A percentile compares a stretch with the other conserved stretches of the same genome.
These are phyloP conservation scores for Clistopyga incitator DNA, from an alignment of 2,888 invertebrate species.

Conservation along the genomic window DNA sequence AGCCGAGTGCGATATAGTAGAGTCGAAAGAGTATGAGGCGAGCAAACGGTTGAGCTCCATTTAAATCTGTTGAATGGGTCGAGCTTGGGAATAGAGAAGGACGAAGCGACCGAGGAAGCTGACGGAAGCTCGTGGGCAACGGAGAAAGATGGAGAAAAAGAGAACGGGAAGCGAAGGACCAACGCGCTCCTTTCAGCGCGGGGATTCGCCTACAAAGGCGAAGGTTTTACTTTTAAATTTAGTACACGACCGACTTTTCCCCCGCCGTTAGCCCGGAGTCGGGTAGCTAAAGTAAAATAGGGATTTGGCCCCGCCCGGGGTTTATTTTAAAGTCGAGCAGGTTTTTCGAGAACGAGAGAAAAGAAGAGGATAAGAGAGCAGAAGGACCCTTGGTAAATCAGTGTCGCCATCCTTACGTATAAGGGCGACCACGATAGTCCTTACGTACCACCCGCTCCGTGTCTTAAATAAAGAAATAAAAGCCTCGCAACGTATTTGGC, in stretches of 20 bases:
- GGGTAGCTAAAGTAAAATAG: slow-evolving; percentile 79
- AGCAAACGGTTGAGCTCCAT: slow-evolving; percentile 73
- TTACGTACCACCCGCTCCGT: slow-evolving; percentile 31
- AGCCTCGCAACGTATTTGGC: slow-evolving; percentile 22
- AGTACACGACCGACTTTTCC: slow-evolving; percentile 78
- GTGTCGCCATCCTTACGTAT: slow-evolving; percentile 54
- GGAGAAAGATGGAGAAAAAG: slow-evolving; percentile 28
- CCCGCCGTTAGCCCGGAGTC: slow-evolving; percentile 66
- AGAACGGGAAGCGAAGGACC: slow-evolving; percentile 56
- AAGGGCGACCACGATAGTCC: slow-evolving; percentile 30
- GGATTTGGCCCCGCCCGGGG: slow-evolving; percentile 77
- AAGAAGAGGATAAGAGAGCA: slow-evolving; percentile 49
- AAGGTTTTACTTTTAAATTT: slow-evolving; percentile 83
- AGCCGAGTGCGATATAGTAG: slow-evolving; percentile 53
- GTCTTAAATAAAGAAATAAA: slow-evolving; percentile 31
- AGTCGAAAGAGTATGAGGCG: slow-evolving; percentile 57
- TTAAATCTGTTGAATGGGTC: slow-evolving; percentile 81
- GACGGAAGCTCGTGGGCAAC: not conserved
- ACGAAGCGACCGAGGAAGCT: slow-evolving; percentile 1
- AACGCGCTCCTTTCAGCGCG: slow-evolving; percentile 78
- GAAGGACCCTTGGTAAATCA: slow-evolving; percentile 65
- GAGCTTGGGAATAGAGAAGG: slow-evolving; percentile 57
- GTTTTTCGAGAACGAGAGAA: slow-evolving; percentile 68
- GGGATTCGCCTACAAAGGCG: slow-evolving; percentile 81
- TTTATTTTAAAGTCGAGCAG: slow-evolving; percentile 75